Evolutionary conservation across 2,113 vertebrate species (phyloP).

Genomic region (Pogona vitticeps): DNA sequence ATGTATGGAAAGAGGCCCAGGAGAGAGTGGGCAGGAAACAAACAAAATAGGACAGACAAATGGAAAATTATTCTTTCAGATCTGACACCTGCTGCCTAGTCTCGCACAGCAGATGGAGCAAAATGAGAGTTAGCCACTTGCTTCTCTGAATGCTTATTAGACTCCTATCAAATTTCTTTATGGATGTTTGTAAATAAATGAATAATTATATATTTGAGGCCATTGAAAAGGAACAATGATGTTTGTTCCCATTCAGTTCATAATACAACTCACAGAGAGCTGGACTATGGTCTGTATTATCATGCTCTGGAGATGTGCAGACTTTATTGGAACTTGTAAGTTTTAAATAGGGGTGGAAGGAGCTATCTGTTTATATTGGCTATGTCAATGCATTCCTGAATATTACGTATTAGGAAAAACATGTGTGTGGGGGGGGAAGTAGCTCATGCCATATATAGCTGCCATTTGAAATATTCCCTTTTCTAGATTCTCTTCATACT

Average conservation of each 20-base stretch:
- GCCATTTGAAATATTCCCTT: no score
- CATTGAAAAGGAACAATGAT: neutral
- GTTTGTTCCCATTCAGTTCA: neutral
- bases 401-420: no score
- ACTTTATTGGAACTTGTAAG: no score
- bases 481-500: no score
- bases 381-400: no score
- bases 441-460: no score
- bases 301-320: no score
- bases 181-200: conserved; percentile 4
- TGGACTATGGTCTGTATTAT: neutral
- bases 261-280: neutral
- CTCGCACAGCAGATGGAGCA: conserved; percentile 54
- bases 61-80: conserved; percentile 44
- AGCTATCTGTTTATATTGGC: no score
- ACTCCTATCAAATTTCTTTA: conserved; percentile 30
- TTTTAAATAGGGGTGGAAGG: no score
- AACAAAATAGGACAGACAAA: conserved; percentile 50
- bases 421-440: no score
- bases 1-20: conserved; percentile 31
- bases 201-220: neutral
- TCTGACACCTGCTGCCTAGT: conserved; percentile 62
- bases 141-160: conserved; percentile 46
- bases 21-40: conserved; percentile 15
- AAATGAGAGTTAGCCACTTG: conserved; percentile 41